Conservation (phyloP, 23 tunicate species). For the Halocynthia roretzi region DNA sequence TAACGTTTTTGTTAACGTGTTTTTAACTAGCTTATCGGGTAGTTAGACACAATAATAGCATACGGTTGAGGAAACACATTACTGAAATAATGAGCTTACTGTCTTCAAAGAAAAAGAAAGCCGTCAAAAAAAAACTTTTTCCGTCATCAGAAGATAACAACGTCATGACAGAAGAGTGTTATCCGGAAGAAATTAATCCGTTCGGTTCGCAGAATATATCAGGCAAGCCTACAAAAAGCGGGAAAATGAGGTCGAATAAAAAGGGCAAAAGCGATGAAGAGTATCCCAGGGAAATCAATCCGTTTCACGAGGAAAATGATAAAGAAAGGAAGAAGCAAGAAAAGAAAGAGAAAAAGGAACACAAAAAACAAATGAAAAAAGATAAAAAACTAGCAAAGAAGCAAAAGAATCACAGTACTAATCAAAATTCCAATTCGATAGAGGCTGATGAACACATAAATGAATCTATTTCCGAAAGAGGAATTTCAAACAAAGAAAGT, state of each 20-base stretch:
- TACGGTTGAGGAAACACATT: no score
- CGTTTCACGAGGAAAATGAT: neutral
- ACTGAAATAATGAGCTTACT: no score
- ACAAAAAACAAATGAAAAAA: constrained; percentile 16
- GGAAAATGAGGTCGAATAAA: neutral
- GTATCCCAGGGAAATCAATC: neutral
- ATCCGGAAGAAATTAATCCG: constrained; percentile 1
- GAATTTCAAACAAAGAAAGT: neutral
- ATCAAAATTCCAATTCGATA: neutral
- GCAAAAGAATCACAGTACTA: neutral
- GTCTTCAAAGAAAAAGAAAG: no score
- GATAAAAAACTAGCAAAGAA: constrained; percentile 3
- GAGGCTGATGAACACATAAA: neutral
- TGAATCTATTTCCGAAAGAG: neutral
- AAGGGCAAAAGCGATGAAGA: neutral
- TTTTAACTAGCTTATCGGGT: no score
- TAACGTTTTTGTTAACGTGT: no score
- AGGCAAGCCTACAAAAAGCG: neutral
- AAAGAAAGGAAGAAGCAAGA: neutral
- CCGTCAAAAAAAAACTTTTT: no score
- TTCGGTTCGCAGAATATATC: neutral
- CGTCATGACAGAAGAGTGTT: neutral
- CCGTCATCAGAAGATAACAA: no score
- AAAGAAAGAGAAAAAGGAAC: neutral
- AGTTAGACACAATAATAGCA: no score